Base-by-base conservation (phyloP, 2,888 invertebrate species). In the Adelphocoris suturalis region DNA sequence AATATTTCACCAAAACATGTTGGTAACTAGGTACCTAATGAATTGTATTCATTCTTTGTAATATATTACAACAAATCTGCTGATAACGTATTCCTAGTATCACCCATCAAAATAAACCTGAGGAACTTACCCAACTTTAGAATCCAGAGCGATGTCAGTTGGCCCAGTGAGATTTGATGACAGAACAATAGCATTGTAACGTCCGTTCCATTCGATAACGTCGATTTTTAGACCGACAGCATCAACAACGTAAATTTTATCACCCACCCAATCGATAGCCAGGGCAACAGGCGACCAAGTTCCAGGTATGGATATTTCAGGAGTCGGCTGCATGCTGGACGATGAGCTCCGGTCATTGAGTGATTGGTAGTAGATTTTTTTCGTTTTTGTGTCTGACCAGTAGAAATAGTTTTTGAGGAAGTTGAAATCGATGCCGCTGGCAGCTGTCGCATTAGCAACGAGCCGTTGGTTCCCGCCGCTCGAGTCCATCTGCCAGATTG, bases 201-300 rank as follows among this genome's bases (percentile, higher is more conserved):
- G 95, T 0, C 97, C 97, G 92, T 96, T 96, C 92, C 98, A 94
- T 93, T 98, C 98, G 93, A 98, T 97, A 0, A 99, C 97, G 93
- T 99, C 99, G 90, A 99, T 96, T 94, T 98, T 98, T 93, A 98
- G 97, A 0, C 98, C 98, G 28, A 98, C 95, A 27, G 97, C 96
- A 93, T 99, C 99, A 0, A 98, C 98, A 27, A 99, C 97, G 94
- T 99, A 99, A 12, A 99, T 95, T 93, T 99, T 99, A 93, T 98
- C 97, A 0, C 98, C 98, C 76, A 99, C 96, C 98, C 99, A 99
- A 94, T 99, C 99, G 19, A 99, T 97, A 12, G 99, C 99, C 85
- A 99, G 93, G 0, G 98, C 97, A 0, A 97, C 96, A 0, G 98
- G 98, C 0, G 97, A 95, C 98, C 98, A 98, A 0, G 97, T 88